Percentiles rank a stretch among this genome's conserved stretches.
These are phyloP conservation scores for Zaprionus bogoriensis DNA, from an alignment of 2,888 invertebrate species.

Conservation along the genomic window DNA sequence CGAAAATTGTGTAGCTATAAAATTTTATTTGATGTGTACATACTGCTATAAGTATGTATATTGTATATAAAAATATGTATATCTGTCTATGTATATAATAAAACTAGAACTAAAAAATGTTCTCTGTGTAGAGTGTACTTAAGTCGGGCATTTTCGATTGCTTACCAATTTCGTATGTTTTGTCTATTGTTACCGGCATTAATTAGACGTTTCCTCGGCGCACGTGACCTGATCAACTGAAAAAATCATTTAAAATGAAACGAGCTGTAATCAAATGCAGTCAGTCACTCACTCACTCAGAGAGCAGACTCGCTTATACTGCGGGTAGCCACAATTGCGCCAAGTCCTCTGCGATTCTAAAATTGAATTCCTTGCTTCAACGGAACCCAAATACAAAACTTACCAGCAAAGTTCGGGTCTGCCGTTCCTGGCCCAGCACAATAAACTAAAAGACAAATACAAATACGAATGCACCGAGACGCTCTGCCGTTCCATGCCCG, in stretches of 20 bases:
- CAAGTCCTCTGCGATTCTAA: constrained; percentile 64
- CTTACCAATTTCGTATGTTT: not conserved
- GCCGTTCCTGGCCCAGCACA: constrained; percentile 49
- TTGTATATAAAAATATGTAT: too few species aligned
- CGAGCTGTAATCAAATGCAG: constrained; percentile 61
- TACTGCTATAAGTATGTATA: not conserved
- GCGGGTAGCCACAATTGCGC: constrained; percentile 36
- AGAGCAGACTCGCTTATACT: constrained; percentile 6
- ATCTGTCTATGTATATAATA: not conserved
- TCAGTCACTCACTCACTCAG: constrained; percentile 18
- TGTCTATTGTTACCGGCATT: constrained; percentile 20
- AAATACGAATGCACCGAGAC: constrained; percentile 50
- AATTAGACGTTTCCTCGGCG: constrained; percentile 38
- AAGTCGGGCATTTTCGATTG: not conserved
- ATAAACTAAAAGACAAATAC: constrained; percentile 78
- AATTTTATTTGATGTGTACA: not conserved
- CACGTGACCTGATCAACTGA: constrained; percentile 42
- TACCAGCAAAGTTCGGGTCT: constrained; percentile 56
- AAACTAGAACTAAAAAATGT: not conserved
- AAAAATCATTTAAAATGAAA: constrained; percentile 53
- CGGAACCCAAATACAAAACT: constrained; percentile 72
- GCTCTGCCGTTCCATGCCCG: constrained; percentile 38
- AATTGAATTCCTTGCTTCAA: constrained; percentile 75
- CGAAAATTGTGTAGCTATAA: not conserved
- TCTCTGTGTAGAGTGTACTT: not conserved